phyloP scores from a whole-genome alignment of 2,797 vertebrate species.

The Microtus agrestis region DNA sequence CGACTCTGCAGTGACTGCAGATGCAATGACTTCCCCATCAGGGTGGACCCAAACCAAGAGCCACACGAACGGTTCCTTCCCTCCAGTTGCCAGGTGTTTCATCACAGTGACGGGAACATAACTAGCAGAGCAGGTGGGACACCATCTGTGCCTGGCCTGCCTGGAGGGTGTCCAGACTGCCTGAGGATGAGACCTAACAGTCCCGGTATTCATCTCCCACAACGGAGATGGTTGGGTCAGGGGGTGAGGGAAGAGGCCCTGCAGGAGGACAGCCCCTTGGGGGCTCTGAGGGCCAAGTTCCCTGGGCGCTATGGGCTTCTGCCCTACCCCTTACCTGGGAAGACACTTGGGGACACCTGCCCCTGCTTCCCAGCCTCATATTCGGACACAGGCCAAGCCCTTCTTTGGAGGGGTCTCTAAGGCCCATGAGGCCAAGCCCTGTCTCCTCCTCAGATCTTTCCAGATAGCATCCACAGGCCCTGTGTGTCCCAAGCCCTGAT shows the following conservation, averaged over 20 bases:
- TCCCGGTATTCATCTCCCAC: neutral
- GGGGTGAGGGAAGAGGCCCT: neutral
- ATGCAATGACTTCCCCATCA: neutral
- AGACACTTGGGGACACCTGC: neutral
- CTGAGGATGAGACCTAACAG: neutral
- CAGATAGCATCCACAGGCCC: neutral
- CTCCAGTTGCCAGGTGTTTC: neutral
- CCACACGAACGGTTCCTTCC: neutral
- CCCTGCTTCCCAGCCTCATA: constrained; percentile 73
- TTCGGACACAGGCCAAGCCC: neutral
- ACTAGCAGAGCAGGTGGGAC: neutral
- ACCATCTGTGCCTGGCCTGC: constrained; percentile 64
- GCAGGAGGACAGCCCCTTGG: neutral
- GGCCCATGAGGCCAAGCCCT: neutral
- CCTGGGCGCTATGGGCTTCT: neutral
- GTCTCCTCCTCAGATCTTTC: neutral
- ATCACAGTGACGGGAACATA: neutral
- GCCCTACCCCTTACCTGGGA: neutral
- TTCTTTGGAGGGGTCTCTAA: constrained; percentile 24
- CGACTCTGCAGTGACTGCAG: neutral
- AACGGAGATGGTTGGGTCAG: neutral
- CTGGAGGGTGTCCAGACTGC: constrained; percentile 36
- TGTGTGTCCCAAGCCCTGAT: neutral
- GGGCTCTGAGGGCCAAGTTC: neutral
- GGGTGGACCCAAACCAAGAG: neutral